Evolutionary conservation across 1,140 invertebrate genomes (phyloP), one percentile per base, ranked within the genome.

Genomic region (Sarcophaga peregrina): DNA sequence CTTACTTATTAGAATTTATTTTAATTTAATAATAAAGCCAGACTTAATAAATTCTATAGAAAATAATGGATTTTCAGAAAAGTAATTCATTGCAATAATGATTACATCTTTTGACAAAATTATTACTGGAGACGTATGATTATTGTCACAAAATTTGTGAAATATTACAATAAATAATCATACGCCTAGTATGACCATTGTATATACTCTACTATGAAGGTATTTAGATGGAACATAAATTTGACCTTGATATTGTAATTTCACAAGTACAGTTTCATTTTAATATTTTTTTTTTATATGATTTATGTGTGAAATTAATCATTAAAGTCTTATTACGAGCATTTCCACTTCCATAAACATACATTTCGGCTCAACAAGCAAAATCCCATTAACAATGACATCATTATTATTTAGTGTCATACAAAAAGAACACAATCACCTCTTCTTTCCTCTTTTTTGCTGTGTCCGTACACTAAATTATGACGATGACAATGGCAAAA

Each of bases 371-470:
- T 62, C 17, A 62, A 62, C 15, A 68, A 68, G 8, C 8, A 68
- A n/a, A 68, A 25, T 68, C 17, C 17, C 10, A 25, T 68, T 68
- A 68, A 68, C 62, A 68, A 20, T 68, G 62, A 8, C 62, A 25
- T 68, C 62, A 68, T 68, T 68, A 68, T 68, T 68, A 68, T 68
- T 68, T 62, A 62, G 13, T 17, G n/a, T n/a, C 17, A 25, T 4
- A 37, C 1, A 37, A 37, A 37, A 25, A 20, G n/a, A 68, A n/a
- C n/a, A n/a, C n/a, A n/a, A n/a, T n/a, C n/a, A 68, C 62, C 62
- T 68, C 20, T 0, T 68, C 7, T 5, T 17, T 17, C 6, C 17
- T 68, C 7, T 6, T 25, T 68, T 68, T 20, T 68, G 13, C 2
- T 20, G 25, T n/a, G 11, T 68, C 20, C 20, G 58, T 68, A n/a